Conservation (phyloP, 2,113 vertebrate species). For the Gallinago media region DNA sequence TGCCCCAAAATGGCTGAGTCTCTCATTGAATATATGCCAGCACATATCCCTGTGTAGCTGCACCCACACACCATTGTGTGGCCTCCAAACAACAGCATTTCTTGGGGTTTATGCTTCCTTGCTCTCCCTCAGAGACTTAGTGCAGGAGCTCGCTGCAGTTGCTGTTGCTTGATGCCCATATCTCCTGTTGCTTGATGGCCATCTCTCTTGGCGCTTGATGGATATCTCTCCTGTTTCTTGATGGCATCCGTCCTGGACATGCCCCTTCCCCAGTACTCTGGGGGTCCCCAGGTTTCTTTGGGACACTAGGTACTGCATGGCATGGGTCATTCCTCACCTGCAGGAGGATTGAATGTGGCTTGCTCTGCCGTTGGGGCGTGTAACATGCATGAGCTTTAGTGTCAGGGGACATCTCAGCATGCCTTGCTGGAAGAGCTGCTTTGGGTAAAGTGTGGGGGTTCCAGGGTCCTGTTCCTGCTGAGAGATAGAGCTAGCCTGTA, state of each 20-base stretch:
- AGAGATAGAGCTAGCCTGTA: background rate
- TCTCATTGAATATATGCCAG: background rate
- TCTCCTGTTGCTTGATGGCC: background rate
- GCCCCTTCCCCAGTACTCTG: background rate
- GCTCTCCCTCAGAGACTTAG: background rate
- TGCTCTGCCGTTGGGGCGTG: background rate
- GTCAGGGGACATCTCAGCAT: background rate
- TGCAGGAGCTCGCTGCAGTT: background rate
- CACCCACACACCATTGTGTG: background rate
- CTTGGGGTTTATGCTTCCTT: background rate
- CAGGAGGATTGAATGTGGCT: background rate
- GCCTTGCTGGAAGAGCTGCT: background rate
- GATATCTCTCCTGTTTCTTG: background rate
- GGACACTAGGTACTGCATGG: background rate
- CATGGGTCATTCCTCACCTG: background rate
- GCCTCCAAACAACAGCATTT: background rate
- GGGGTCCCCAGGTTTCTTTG: background rate
- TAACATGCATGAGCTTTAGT: rapidly evolving
- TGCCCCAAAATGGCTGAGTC: background rate
- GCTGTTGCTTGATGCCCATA: background rate
- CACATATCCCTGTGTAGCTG: background rate
- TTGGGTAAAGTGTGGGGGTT: too few species aligned
- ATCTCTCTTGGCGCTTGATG: background rate
- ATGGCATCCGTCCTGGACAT: background rate
- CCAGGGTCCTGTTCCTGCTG: background rate